Evolutionary conservation across 2,797 vertebrate genomes (phyloP).

Genomic region (Brotula barbata): DNA sequence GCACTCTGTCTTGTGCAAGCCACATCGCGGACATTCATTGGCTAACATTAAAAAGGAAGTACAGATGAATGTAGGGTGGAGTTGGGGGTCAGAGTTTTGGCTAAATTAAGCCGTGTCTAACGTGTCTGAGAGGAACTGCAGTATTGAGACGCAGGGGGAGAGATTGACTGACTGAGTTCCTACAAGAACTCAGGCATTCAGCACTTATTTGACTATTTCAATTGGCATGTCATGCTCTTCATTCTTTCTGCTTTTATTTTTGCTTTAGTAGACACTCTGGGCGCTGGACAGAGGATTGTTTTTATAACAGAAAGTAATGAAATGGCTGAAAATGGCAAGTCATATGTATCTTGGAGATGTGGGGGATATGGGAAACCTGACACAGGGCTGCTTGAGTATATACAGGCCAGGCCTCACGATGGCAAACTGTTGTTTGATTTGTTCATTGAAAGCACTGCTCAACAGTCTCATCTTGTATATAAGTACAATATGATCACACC

Average conservation of each 20-base stretch:
- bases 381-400: background rate
- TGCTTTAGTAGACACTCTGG: slow-evolving; percentile 26
- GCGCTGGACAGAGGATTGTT: slow-evolving; percentile 19
- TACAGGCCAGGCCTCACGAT: background rate
- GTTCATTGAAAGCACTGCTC: background rate
- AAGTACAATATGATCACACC: background rate
- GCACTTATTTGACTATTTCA: slow-evolving; percentile 58
- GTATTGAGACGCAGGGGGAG: slow-evolving; percentile 19
- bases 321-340: slow-evolving; percentile 8
- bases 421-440: slow-evolving; percentile 2
- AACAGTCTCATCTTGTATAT: too few species aligned
- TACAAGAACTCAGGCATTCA: slow-evolving; percentile 39
- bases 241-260: slow-evolving; percentile 28
- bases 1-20: too few species aligned
- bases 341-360: background rate
- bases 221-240: slow-evolving; percentile 13
- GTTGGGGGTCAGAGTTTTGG: background rate
- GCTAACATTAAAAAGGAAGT: background rate
- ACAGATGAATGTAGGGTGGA: background rate
- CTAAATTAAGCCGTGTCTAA: slow-evolving; percentile 20
- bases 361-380: background rate
- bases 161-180: slow-evolving; percentile 1
- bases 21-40: too few species aligned
- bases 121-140: slow-evolving; percentile 12
- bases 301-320: slow-evolving; percentile 13